These are phyloP conservation scores for Coreius guichenoti DNA, from an alignment of 2,797 vertebrate genomes.

Conservation along the genomic window DNA sequence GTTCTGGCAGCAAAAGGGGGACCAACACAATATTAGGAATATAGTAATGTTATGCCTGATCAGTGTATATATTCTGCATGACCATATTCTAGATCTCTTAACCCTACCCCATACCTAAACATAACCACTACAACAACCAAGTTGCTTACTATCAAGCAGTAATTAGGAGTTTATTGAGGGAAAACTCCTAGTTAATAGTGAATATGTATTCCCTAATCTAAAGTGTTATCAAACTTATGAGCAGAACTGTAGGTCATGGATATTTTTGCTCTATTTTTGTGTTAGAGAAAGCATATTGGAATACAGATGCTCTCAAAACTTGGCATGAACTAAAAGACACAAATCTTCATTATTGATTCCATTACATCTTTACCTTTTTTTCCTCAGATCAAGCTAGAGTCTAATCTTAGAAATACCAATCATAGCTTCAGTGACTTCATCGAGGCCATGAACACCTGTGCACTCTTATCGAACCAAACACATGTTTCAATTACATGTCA, in stretches of 20 bases:
- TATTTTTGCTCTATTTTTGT: background rate
- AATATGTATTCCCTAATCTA: background rate
- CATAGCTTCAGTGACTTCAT: constrained; percentile 2
- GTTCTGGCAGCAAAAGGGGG: too few species aligned
- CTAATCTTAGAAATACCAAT: constrained; percentile 14
- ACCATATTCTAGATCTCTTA: too few species aligned
- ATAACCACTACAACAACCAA: too few species aligned
- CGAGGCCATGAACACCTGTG: constrained; percentile 35
- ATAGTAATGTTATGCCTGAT: too few species aligned
- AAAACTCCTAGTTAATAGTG: background rate
- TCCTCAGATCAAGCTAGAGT: background rate
- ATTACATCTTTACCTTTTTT: background rate
- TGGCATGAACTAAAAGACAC: background rate
- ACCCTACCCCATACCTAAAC: too few species aligned
- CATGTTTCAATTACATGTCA: constrained; percentile 57
- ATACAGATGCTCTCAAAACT: background rate
- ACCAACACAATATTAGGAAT: too few species aligned
- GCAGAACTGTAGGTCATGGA: background rate
- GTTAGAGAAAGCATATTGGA: background rate
- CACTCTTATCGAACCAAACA: constrained; percentile 47
- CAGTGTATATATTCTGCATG: too few species aligned
- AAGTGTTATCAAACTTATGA: background rate
- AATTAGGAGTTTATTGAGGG: too few species aligned
- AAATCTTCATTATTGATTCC: background rate
- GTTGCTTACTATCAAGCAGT: too few species aligned